A percentile compares a stretch with the other conserved stretches of the same genome.
Conservation (phyloP, 2,888 invertebrate genomes). For the Aleiodes testaceus region DNA sequence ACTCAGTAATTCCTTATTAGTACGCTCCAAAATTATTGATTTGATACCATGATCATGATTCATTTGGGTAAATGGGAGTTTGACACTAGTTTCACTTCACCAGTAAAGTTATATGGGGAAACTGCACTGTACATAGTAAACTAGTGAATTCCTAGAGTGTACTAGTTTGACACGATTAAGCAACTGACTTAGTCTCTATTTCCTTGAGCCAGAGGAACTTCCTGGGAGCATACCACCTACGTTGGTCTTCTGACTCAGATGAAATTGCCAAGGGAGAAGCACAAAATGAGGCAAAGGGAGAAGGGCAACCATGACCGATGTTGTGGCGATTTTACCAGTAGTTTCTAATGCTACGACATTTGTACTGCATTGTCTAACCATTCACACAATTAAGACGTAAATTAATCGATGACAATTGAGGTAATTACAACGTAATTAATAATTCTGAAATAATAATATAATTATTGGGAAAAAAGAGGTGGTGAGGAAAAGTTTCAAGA, state of each 20-base stretch:
- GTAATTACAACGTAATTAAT: background rate
- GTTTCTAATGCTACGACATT: slow-evolving; percentile 30
- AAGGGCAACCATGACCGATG: slow-evolving; percentile 53
- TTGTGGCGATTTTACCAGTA: slow-evolving; percentile 46
- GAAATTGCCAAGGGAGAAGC: slow-evolving; percentile 45
- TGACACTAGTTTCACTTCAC: slow-evolving; percentile 22
- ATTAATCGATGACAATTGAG: slow-evolving; percentile 12
- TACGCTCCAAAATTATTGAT: slow-evolving; percentile 8
- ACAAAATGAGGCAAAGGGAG: background rate
- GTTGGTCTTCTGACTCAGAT: slow-evolving; percentile 42
- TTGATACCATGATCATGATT: slow-evolving; percentile 26
- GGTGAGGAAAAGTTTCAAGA: background rate
- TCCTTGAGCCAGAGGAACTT: slow-evolving; percentile 31
- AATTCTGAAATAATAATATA: too few species aligned
- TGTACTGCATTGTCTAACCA: slow-evolving; percentile 29
- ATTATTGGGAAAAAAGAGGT: too few species aligned
- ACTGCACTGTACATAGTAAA: background rate
- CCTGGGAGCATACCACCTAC: slow-evolving; percentile 30
- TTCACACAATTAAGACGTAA: slow-evolving; percentile 6
- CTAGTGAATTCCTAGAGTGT: slow-evolving; percentile 14
- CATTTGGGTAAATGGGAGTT: slow-evolving; percentile 23
- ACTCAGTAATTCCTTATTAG: background rate
- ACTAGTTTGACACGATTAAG: slow-evolving; percentile 39
- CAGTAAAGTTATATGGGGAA: slow-evolving; percentile 4
- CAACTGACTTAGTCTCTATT: slow-evolving; percentile 42